These are phyloP conservation scores for Pygmarrhopalites habei DNA, from an alignment of 1,140 invertebrate genomes.

Conservation along the genomic window DNA sequence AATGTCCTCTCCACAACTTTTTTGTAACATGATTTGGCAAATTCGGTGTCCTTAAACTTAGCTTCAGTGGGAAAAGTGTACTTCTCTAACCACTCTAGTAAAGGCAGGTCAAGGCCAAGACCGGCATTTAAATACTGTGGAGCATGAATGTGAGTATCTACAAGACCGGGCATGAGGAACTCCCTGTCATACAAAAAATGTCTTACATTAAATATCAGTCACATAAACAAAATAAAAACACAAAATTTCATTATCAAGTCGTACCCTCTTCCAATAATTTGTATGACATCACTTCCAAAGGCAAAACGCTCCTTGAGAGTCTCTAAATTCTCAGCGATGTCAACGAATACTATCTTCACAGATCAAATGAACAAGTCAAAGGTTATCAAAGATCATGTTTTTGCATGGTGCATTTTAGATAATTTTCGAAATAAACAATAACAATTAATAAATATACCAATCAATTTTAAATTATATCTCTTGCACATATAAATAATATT, in stretches of 20 bases:
- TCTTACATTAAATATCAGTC: background rate
- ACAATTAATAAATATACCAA: background rate
- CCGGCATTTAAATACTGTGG: constrained; percentile 79
- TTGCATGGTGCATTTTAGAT: background rate
- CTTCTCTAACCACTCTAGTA: constrained; percentile 75
- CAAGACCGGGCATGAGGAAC: constrained; percentile 76
- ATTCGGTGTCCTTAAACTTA: constrained; percentile 59
- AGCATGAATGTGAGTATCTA: constrained; percentile 83
- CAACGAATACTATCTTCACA: constrained; percentile 40
- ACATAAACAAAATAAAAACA: background rate
- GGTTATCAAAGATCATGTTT: background rate
- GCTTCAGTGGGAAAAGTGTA: constrained; percentile 81
- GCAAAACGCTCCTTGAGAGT: constrained; percentile 39
- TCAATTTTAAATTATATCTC: background rate
- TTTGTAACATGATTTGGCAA: constrained; percentile 63
- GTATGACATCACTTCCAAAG: constrained; percentile 40
- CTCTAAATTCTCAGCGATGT: constrained; percentile 41
- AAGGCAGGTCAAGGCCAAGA: constrained; percentile 64
- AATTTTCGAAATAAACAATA: background rate
- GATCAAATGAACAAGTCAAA: constrained; percentile 15
- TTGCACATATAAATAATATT: background rate
- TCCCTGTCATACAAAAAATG: constrained; percentile 45
- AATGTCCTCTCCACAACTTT: constrained; percentile 64
- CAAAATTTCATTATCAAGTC: constrained; percentile 1
- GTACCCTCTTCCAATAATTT: constrained; percentile 45